Percentiles rank a stretch among this genome's conserved stretches.
Evolutionary conservation across 2,797 vertebrate species (phyloP).

Genomic region (Bovichtus variegatus): DNA sequence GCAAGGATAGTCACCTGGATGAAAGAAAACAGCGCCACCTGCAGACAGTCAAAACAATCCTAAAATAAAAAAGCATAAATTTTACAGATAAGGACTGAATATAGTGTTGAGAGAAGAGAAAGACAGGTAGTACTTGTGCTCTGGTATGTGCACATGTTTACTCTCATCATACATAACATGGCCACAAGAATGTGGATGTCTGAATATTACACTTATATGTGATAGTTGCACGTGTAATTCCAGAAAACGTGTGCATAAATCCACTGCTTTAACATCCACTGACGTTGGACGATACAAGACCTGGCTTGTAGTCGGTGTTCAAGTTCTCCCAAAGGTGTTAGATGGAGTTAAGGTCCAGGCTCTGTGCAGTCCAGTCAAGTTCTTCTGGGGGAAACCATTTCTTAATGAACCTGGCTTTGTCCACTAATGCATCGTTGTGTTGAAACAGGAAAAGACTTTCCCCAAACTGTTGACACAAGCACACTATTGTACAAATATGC

Average conservation of each 20-base stretch:
- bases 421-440: background rate
- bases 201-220: constrained; percentile 15
- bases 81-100: background rate
- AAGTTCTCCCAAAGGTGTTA: background rate
- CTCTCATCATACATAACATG: background rate
- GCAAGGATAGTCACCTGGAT: background rate
- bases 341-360: background rate
- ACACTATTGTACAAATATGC: background rate
- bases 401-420: background rate
- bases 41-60: constrained; percentile 7
- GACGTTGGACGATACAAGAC: background rate
- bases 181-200: background rate
- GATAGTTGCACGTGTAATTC: constrained; percentile 1
- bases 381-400: background rate
- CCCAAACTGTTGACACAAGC: background rate
- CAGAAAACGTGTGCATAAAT: constrained; percentile 1
- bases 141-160: background rate
- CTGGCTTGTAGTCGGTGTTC: background rate
- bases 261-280: background rate
- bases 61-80: background rate
- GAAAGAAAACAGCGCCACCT: constrained; percentile 28
- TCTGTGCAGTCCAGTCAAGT: background rate
- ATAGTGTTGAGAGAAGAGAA: background rate
- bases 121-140: background rate
- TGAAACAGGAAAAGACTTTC: background rate